Evolutionary conservation across 2,888 invertebrate genomes (phyloP).

Genomic region (Gari tellinella): DNA sequence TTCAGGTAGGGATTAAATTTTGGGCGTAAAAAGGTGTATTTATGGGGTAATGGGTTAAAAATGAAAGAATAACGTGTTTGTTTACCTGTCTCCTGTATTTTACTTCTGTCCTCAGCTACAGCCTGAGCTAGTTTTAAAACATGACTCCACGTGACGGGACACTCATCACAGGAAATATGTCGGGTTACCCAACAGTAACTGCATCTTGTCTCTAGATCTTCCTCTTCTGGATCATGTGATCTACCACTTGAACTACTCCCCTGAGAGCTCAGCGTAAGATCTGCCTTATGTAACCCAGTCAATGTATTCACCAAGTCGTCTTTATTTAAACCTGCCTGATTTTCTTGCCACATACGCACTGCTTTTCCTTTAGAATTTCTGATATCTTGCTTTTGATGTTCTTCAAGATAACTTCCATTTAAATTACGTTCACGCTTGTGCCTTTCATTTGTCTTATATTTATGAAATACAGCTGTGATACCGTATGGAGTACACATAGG

Average conservation of each 20-base stretch:
- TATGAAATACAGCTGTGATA: conserved; percentile 46
- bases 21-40: too few relatives aligned
- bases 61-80: background rate
- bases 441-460: conserved; percentile 6
- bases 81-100: background rate
- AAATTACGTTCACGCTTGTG: background rate
- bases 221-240: conserved; percentile 8
- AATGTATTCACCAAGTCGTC: too few relatives aligned
- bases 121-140: conserved; percentile 69
- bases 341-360: too few relatives aligned
- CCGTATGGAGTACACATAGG: conserved; percentile 52
- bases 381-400: background rate
- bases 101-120: conserved; percentile 43
- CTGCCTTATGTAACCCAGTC: too few relatives aligned
- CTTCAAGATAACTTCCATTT: conserved; percentile 21
- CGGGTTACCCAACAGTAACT: conserved; percentile 77
- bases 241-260: conserved; percentile 4
- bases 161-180: conserved; percentile 76
- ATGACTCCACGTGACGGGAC: conserved; percentile 74
- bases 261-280: background rate
- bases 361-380: too few relatives aligned
- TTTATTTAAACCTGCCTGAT: too few relatives aligned
- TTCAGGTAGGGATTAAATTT: too few relatives aligned
- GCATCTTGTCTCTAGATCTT: conserved; percentile 37
- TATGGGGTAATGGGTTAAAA: too few relatives aligned